Evolutionary conservation across 2,888 invertebrate genomes (phyloP), one percentile per base, ranked within the genome.

Genomic region (Eupithecia pulchellata): DNA sequence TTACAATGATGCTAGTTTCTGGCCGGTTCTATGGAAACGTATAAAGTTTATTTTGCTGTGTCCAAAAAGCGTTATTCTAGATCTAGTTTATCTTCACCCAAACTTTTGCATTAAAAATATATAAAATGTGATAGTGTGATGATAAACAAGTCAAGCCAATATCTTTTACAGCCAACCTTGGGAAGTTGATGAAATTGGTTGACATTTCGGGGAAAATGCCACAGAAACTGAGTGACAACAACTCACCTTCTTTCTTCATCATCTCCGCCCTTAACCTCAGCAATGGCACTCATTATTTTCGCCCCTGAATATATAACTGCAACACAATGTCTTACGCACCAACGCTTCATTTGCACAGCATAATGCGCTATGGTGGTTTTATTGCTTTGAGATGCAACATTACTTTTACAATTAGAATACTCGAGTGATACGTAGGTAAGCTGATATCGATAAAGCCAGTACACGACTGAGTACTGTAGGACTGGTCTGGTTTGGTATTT

Each of bases 251-350:
- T 74, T 83, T 86, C 66, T 85, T 89, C 91, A 90, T 79, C 84
- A 82, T 81, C 77, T 79, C 80, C 77, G 69, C 72, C 74, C 71
- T 61, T 73, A 71, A 72, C 73, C 76, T 79, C 78, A 73, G 78
- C 81, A 86, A 85, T 89, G 86, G 82, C 75, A 64, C 67, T 66
- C 30, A 65, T 81, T 81, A 84, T 77, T 70, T 79, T 67, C 71
- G 79, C 69, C 68, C 86, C 90, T 86, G 87, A 85, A 82, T 90
- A 86, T 90, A 91, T 86, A 86, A 66, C 42, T 57, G 20, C 68
- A 62, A 74, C 81, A 90, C 89, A 89, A 89, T 88, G 77, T 68
- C 34, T 4, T 20, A 61, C 61, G 61, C 61, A 34, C 13, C 34
- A 61, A n/a, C 61, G 61, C 61, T 55, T 5, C 78, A 81, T 75